phyloP scores from a whole-genome alignment of 2,797 vertebrate species.

The Rousettus madagascariensis region DNA sequence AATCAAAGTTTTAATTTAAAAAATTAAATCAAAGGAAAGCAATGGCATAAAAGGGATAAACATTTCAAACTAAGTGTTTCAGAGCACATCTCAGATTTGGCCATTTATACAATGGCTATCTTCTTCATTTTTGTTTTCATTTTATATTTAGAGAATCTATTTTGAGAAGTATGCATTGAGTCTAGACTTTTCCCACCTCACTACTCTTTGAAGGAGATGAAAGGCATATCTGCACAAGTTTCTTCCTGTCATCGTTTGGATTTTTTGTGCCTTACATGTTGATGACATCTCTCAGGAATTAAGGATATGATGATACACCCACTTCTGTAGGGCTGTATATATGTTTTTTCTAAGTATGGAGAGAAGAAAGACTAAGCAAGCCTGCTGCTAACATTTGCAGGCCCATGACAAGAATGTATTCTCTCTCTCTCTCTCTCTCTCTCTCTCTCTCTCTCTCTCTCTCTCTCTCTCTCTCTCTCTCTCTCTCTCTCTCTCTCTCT shows the following conservation, averaged over 20 bases:
- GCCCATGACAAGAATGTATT: not conserved
- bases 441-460: too few species aligned
- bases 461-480: too few species aligned
- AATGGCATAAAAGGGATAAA: not conserved
- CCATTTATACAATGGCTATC: not conserved
- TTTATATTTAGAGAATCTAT: not conserved
- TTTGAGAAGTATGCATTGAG: not conserved
- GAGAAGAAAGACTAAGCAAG: not conserved
- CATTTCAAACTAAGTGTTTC: not conserved
- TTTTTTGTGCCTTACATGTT: not conserved
- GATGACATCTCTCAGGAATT: not conserved
- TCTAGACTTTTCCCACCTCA: not conserved
- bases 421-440: too few species aligned
- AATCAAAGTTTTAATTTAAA: not conserved
- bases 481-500: too few species aligned
- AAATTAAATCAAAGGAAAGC: not conserved
- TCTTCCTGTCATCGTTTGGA: not conserved
- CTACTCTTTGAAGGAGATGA: not conserved
- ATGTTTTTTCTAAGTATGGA: not conserved
- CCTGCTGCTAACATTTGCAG: not conserved
- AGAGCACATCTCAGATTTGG: not conserved
- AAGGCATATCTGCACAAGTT: not conserved
- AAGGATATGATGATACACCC: not conserved
- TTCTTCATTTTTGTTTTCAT: not conserved
- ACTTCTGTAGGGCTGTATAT: not conserved